Evolutionary conservation across 1,140 invertebrate species (phyloP), one percentile per base, ranked within the genome.

Genomic region (Saccostrea echinata): DNA sequence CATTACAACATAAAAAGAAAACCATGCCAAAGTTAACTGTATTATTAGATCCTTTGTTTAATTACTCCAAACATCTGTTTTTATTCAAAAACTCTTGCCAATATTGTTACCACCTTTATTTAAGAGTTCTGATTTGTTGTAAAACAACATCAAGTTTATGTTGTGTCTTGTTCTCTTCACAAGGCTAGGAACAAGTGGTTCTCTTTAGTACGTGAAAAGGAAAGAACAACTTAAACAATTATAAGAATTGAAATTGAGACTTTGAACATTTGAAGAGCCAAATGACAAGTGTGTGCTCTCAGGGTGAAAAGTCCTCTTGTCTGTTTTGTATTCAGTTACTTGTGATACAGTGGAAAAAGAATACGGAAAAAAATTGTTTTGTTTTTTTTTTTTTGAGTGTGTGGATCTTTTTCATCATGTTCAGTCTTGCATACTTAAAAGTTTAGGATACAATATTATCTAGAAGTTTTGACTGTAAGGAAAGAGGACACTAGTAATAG

Each of bases 1-100:
- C 68, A 76, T 76, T 76, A 43, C 43, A 76, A 33, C 30, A 30
- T 76, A 76, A 76, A 76, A 71, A 71, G 27, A 76, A 76, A 33
- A 30, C 24, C 68, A 76, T 16, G 27, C 24, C 16, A 30, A 30
- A 76, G 27, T 30, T 76, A 30, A 76, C 68, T 76, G 68, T 11
- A 30, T 76, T 30, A 76, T 76, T 76, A 76, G 68, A 33, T 76
- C 27, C 27, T 27, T 27, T 76, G 24, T 27, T 61, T 76, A 16
- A 76, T 76, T 30, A 33, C 27, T 27, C 68, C 24, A 76, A 76
- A 76, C 68, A 76, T 76, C 68, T 76, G 68, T 76, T 76, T 76
- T 76, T 30, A 76, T 76, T 76, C 68, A 76, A 16, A 30, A 30
- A 11, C 68, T 30, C 68, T 76, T 76, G 68, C 68, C 68, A 76